phyloP scores from a whole-genome alignment of 2,113 vertebrate species.

The Fukomys damarensis region DNA sequence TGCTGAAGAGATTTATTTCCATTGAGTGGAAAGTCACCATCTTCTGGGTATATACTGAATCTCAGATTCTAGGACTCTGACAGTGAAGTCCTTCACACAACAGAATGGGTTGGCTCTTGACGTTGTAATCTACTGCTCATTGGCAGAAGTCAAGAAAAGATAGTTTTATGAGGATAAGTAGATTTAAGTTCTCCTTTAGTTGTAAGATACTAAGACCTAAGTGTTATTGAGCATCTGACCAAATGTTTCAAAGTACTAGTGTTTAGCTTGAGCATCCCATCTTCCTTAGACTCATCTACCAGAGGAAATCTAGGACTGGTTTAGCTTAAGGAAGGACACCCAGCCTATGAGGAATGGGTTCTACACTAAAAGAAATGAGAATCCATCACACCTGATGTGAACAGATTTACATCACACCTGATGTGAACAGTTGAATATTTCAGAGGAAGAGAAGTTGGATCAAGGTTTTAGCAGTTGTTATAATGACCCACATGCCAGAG shows the following conservation, averaged over 20 bases:
- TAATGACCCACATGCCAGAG: not conserved
- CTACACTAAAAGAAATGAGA: slow-evolving; percentile 2
- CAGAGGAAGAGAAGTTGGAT: not conserved
- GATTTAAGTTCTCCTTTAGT: not conserved
- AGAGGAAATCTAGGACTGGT: slow-evolving; percentile 12
- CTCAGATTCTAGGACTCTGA: not conserved
- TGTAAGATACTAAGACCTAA: not conserved
- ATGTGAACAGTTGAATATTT: slow-evolving; percentile 9
- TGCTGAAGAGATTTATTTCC: not conserved
- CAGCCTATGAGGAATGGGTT: not conserved
- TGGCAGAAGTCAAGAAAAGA: not conserved
- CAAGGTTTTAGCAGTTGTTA: not conserved
- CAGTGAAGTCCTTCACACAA: not conserved
- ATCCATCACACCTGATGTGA: not conserved
- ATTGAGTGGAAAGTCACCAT: not conserved
- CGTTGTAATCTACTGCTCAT: not conserved
- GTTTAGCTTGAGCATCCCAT: not conserved
- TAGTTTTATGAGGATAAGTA: not conserved
- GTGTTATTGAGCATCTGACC: not conserved
- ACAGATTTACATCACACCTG: not conserved
- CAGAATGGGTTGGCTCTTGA: not conserved
- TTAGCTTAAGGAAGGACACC: not conserved
- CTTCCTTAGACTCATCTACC: not conserved
- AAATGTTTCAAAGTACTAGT: not conserved
- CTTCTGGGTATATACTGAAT: not conserved